phyloP scores from a whole-genome alignment of 2,888 invertebrate species.

The Dorcus parallelipipedus region DNA sequence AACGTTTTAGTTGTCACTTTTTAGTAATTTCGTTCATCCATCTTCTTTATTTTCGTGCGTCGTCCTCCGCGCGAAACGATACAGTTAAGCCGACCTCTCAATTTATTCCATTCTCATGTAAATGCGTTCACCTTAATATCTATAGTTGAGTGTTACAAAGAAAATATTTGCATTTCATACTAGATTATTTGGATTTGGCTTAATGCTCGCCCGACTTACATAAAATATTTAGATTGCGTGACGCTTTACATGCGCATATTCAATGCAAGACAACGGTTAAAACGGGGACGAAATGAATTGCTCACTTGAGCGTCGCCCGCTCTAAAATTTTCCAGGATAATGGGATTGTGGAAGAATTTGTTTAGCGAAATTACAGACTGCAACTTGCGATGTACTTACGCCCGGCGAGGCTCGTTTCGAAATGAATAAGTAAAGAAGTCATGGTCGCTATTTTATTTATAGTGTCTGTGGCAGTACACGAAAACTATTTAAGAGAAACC shows the following conservation, averaged over 20 bases:
- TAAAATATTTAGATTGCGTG: constrained; percentile 13
- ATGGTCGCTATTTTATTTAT: too few relatives aligned
- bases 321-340: constrained; percentile 12
- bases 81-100: constrained; percentile 19
- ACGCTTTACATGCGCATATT: constrained; percentile 13
- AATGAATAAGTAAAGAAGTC: too few relatives aligned
- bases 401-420: too few relatives aligned
- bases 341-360: constrained; percentile 14
- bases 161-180: constrained; percentile 10
- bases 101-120: constrained; percentile 42
- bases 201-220: constrained; percentile 7
- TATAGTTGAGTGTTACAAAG: constrained; percentile 12
- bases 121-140: constrained; percentile 35
- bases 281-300: constrained; percentile 5
- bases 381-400: too few relatives aligned
- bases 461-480: too few relatives aligned
- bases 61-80: constrained; percentile 12
- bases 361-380: too few relatives aligned
- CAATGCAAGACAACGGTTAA: constrained; percentile 8
- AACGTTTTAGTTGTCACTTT: background rate
- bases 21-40: constrained; percentile 12
- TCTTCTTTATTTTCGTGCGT: constrained; percentile 10
- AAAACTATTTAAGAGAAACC: too few relatives aligned
- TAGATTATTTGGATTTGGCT: constrained; percentile 10
- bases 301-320: constrained; percentile 13